phyloP scores from a whole-genome alignment of 2,888 invertebrate genomes.

The Dascillus cervinus region DNA sequence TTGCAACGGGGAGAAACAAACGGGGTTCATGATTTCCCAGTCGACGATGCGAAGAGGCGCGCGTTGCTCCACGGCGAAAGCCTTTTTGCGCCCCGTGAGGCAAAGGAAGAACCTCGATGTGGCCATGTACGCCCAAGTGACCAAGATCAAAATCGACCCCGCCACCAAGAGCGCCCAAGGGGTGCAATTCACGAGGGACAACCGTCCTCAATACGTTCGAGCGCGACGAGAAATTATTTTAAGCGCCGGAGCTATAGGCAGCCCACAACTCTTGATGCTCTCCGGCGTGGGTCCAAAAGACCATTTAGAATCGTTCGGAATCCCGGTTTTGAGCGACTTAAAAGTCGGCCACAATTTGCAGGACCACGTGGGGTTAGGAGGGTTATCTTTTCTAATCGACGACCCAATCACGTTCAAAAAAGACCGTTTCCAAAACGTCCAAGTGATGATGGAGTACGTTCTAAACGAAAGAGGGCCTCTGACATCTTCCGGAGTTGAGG shows the following conservation, averaged over 20 bases:
- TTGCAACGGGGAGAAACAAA: slow-evolving; percentile 74
- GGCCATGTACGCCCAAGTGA: slow-evolving; percentile 67
- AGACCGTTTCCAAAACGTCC: slow-evolving; percentile 66
- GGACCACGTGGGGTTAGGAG: slow-evolving; percentile 82
- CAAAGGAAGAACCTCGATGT: slow-evolving; percentile 71
- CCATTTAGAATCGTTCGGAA: slow-evolving; percentile 62
- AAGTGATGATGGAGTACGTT: slow-evolving; percentile 75
- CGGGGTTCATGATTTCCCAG: slow-evolving; percentile 82
- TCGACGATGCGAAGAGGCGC: slow-evolving; percentile 71
- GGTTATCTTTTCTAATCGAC: slow-evolving; percentile 74
- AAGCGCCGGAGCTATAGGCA: slow-evolving; percentile 80
- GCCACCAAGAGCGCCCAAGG: slow-evolving; percentile 64
- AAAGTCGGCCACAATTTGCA: slow-evolving; percentile 80
- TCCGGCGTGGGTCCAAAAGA: slow-evolving; percentile 81
- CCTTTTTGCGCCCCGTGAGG: slow-evolving; percentile 76
- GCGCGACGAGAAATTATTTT: slow-evolving; percentile 76
- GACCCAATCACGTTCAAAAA: slow-evolving; percentile 73
- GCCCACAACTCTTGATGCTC: slow-evolving; percentile 85
- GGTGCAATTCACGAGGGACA: slow-evolving; percentile 64
- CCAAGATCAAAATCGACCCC: slow-evolving; percentile 59
- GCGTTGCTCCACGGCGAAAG: slow-evolving; percentile 82
- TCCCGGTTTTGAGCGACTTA: slow-evolving; percentile 66
- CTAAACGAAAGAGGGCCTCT: slow-evolving; percentile 74
- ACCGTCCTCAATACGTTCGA: slow-evolving; percentile 55
- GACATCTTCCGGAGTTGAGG: slow-evolving; percentile 77